Evolutionary conservation across 2,113 vertebrate species (phyloP), one percentile per base, ranked within the genome.

Genomic region (Macrotis lagotis): DNA sequence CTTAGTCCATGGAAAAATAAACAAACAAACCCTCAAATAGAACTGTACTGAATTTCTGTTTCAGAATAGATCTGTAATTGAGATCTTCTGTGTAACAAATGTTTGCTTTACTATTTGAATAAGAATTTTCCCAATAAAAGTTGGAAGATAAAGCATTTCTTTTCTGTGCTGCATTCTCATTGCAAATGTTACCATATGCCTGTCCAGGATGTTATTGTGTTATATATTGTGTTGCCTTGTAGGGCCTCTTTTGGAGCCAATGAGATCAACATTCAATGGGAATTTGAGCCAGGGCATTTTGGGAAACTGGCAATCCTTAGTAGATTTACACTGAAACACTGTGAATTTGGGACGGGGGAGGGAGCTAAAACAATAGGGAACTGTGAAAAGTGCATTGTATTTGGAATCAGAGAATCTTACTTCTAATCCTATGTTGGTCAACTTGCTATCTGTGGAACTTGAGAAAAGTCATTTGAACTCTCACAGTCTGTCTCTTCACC

Each of bases 61-160:
- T 9, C 2, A 91, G 44, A 49, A 93, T 90, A 92, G 55, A 50
- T 94, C 59, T 90, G 50, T 83, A 94, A 94, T 95, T 89, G 47
- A 74, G 24, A 44, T 93, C 44, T 93, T 26, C 90, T 94, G 89
- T 89, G 48, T 9, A 89, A 94, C 11, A 91, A 95, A 94, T 25
- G 16, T 89, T 55, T 48, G 51, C 48, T 95, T 96, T 93, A 89
- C n/a, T 94, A 12, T 94, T 95, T 93, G 47, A 96, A 88, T 51
- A 89, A 55, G 24, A 91, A 47, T 93, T 92, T 88, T 94, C 50
- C 31, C 53, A 93, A 7, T 92, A 92, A 93, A 96, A 95, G 90
- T 90, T 91, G 37, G 16, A 92, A 91, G 25, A 95, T 66, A 4
- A 22, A 94, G 26, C 92, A 93, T 92, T 94, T 93, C 49, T 95